Evolutionary conservation across 2,797 vertebrate genomes (phyloP), one percentile per base, ranked within the genome.

Genomic region (Enteromius treurensis): DNA sequence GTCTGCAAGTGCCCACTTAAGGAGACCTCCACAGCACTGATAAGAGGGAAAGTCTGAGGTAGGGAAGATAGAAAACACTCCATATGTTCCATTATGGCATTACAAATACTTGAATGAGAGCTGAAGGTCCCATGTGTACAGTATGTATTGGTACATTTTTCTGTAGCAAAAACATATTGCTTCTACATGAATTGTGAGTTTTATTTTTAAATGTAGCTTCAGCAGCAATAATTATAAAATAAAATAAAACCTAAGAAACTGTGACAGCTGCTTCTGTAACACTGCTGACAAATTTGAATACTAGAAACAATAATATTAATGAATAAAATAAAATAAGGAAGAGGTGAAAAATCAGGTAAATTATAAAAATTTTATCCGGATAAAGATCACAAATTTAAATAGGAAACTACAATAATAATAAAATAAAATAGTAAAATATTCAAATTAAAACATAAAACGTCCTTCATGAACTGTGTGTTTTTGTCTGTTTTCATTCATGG

Each of bases 21-120:
- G 64, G 10, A 82, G 40, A 45, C 51, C 42, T 58, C 67, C 80
- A 79, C 37, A 34, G 45, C 69, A 77, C 17, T 84, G 79, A 77
- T 86, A 68, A 75, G 80, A 86, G 71, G 4, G 34, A 81, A 68
- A 83, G 77, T 84, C 85, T 88, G 87, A 86, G 80, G 29, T 32
- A 77, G 65, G 83, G 73, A 55, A 76, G 69, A 73, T 65, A 88
- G 68, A 65, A 58, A 77, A 80, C 79, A 45, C 78, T 68, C 60
- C 37, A 76, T 80, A 60, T 80, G 45, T 60, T 75, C 67, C 70
- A 80, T 55, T 80, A 67, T 49, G 51, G 62, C 11, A 51, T 26
- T 29, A 19, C n/a, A 70, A 34, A 62, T 10, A 19, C 65, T 34
- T 34, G 67, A 82, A 83, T 62, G 29, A 74, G 69, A 49, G 29